Conservation (phyloP, 2,797 vertebrate genomes). For the Crax fasciolata region DNA sequence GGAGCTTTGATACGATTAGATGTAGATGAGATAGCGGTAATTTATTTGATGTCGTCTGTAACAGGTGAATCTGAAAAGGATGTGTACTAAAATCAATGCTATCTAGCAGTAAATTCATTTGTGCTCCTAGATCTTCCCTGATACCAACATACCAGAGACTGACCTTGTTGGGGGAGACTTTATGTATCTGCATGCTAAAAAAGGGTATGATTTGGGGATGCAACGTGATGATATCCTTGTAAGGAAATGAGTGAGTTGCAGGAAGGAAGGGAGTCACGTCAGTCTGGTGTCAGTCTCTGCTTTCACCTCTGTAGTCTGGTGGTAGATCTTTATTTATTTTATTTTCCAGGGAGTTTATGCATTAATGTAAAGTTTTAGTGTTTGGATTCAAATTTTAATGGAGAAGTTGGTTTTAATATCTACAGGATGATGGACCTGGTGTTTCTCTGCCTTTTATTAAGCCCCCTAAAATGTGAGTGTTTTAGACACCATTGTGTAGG, state of each 20-base stretch:
- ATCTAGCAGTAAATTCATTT: neutral
- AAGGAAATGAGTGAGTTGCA: neutral
- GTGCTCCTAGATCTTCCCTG: neutral
- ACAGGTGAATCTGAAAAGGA: neutral
- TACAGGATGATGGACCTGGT: neutral
- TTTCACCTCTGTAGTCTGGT: neutral
- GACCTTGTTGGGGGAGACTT: neutral
- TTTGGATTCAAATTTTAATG: neutral
- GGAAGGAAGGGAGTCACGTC: neutral
- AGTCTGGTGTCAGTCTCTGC: neutral
- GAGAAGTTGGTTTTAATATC: neutral
- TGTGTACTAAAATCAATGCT: conserved; percentile 2
- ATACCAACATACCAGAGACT: neutral
- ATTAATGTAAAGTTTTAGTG: neutral
- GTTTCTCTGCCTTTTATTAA: neutral
- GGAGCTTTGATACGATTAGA: neutral
- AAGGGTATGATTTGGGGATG: neutral
- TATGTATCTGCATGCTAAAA: neutral
- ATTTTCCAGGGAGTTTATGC: neutral
- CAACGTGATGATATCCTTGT: neutral
- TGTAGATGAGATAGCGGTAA: neutral
- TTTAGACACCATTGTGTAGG: accelerated
- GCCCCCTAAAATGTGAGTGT: neutral
- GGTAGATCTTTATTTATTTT: neutral
- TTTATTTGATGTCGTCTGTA: neutral